Percentiles rank a stretch among this genome's conserved stretches.
phyloP scores from a whole-genome alignment of 2,888 invertebrate species.

The Heterodera filipjevi region DNA sequence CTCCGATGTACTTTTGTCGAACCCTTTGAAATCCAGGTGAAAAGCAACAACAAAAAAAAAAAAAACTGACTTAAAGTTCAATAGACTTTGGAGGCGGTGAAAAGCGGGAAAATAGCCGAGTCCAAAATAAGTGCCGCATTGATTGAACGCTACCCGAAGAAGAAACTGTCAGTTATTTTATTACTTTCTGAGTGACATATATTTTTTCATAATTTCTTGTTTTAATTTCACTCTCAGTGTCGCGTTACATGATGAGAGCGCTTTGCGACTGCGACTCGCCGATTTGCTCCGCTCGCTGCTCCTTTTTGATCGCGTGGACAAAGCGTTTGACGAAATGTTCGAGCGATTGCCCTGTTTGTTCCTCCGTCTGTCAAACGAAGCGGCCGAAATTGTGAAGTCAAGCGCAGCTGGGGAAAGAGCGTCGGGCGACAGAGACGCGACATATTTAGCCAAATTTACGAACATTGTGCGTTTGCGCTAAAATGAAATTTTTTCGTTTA shows the following conservation, averaged over 20 bases:
- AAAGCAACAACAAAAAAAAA: neutral
- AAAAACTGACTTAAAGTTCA: neutral
- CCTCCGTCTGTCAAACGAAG: constrained; percentile 25
- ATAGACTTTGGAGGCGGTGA: constrained; percentile 27
- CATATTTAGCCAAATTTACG: constrained; percentile 52
- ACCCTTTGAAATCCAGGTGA: constrained; percentile 56
- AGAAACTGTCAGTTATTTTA: constrained; percentile 13
- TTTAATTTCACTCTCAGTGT: neutral
- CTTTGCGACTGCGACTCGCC: constrained; percentile 26
- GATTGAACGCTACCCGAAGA: constrained; percentile 27
- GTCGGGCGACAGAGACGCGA: constrained; percentile 40
- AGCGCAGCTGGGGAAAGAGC: constrained; percentile 10
- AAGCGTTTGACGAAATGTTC: constrained; percentile 44
- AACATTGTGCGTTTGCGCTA: constrained; percentile 47
- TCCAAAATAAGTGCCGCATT: constrained; percentile 16
- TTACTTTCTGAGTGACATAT: neutral
- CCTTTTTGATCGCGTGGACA: constrained; percentile 48
- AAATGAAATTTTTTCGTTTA: too few relatives aligned
- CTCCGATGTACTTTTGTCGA: constrained; percentile 54
- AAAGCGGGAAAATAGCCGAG: constrained; percentile 32
- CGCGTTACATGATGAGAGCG: constrained; percentile 17
- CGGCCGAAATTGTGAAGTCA: constrained; percentile 40
- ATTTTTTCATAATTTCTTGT: neutral
- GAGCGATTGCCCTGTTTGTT: constrained; percentile 26
- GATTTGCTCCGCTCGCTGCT: constrained; percentile 41